These are phyloP conservation scores for Taxidea taxus DNA, from an alignment of 2,113 vertebrate genomes.

Conservation along the genomic window DNA sequence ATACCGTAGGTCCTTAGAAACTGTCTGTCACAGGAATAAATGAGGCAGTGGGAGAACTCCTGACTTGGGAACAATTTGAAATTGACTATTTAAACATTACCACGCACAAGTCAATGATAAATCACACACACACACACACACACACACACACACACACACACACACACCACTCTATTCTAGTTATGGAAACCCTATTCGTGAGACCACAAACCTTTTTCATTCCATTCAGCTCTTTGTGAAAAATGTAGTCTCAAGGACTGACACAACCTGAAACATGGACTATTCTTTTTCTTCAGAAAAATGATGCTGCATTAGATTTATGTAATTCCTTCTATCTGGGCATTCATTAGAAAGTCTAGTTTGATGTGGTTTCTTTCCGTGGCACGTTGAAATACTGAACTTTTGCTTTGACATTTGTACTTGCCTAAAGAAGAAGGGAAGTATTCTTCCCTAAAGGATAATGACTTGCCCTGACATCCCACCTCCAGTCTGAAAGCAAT, in stretches of 20 bases:
- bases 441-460: neutral
- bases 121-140: neutral
- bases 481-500: neutral
- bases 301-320: neutral
- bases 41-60: constrained; percentile 52
- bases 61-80: constrained; percentile 51
- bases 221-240: neutral
- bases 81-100: neutral
- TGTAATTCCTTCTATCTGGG: neutral
- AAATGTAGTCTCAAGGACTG: neutral
- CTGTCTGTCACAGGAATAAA: neutral
- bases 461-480: neutral
- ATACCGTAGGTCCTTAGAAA: neutral
- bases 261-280: neutral
- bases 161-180: neutral
- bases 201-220: neutral
- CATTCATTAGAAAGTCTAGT: constrained; percentile 37
- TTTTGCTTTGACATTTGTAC: constrained; percentile 39
- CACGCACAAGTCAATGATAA: neutral
- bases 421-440: neutral
- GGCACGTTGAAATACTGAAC: neutral
- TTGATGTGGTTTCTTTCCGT: neutral
- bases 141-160: too few species aligned
- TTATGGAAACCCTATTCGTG: neutral
- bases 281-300: constrained; percentile 24